Evolutionary conservation across 2,113 vertebrate species (phyloP), one percentile per base, ranked within the genome.

Genomic region (Lepus americanus): DNA sequence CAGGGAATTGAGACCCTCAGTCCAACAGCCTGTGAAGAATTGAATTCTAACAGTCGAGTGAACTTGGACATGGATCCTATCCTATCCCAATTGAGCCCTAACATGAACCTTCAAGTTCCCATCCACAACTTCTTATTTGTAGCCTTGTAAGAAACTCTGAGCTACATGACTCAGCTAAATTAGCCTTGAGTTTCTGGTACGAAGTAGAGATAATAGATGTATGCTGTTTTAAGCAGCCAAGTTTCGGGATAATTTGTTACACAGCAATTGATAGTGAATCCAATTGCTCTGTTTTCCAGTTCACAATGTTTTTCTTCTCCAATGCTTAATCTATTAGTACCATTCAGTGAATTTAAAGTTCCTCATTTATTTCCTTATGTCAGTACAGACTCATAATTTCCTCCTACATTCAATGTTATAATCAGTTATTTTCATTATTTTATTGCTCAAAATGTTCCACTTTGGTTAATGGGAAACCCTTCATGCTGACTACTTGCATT

Each of bases 331-430:
- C 44, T 79, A 53, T 73, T 86, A 85, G 64, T 80, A 49, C 2
- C 73, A 84, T 53, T 87, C 17, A 74, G 73, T 90, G 39, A 63
- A 69, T 61, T 83, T 84, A 74, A 14, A 63, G 14, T 87, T 92
- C 67, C 13, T 91, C 76, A 36, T 70, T 70, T 89, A 94, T 81
- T 81, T 91, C 67, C 49, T 81, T 87, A 6, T 74, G 81, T 66
- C 33, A 61, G 51, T 59, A 53, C 9, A 55, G 20, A 72, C 29
- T 83, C 31, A 27, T 5, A 90, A 33, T 73, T 91, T 73, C 29
- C 59, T 61, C 49, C 49, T 70, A 85, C 61, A 69, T 39, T 90
- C 29, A 33, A 12, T 55, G 16, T 67, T 59, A 87, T 31, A 80
- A 76, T 76, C 14, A 31, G 67, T 76, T 61, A 61, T 11, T 61